Base-by-base conservation (phyloP, 2,113 vertebrate species). In the Aramus guarauna region DNA sequence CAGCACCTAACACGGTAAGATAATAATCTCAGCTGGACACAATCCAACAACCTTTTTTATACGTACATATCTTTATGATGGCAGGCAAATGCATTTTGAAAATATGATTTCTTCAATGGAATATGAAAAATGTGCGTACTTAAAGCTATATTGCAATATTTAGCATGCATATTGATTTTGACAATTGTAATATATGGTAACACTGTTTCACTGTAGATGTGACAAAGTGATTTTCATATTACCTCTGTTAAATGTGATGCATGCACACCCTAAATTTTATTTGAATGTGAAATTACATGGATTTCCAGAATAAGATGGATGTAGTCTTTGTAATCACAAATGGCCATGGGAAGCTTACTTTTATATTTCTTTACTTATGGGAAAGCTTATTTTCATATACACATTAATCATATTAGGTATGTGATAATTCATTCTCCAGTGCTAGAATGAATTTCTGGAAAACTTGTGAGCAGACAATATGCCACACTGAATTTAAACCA, bases 301-400 rank as follows among this genome's bases (percentile, higher is more conserved):
- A 85, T 85, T 95, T 95, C 36, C 62, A 84, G 79, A 92, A 71
- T 76, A 73, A 94, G 86, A 91, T 91, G n/a, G 27, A 87, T 94
- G 69, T 91, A 58, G 69, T 34, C 60, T 92, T 87, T 94, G 48
- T 82, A 78, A 84, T 94, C 69, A 79, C 12, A 68, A 87, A 69
- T 62, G 69, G 58, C 56, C 80, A 73, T 21, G 41, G 29, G 37
- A 91, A 76, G 43, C 45, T 95, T 91, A 92, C 47, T 82, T 92
- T 92, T 89, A 79, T 85, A 62, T 92, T 94, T 88, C 77, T 94
- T 92, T 69, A 58, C 53, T 94, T 95, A 82, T 89, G 45, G 60
- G 69, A 96, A 95, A 91, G 48, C 48, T 85, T 78, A 79, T 92
- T 97, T 95, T 92, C 88, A 85, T 58, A 78, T 53, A 76, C 24